Base-by-base conservation (phyloP, 2,113 vertebrate species). In the Uria lomvia region DNA sequence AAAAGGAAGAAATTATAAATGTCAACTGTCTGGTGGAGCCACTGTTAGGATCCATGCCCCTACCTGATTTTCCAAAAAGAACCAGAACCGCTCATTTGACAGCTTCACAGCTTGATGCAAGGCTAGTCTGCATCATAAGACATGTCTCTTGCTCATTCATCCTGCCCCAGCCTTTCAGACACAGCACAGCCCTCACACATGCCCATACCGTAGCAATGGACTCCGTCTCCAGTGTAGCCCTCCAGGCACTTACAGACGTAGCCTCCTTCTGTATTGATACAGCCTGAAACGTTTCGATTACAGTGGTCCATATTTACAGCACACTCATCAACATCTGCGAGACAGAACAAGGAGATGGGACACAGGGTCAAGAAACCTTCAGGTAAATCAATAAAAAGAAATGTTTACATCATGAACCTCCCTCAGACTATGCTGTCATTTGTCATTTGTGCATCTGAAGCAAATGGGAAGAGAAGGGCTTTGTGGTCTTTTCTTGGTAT, bases 241-340 rank as follows among this genome's bases (percentile, higher is more conserved):
- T 96, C 83, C 34, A 94, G 96, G 92, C 98, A 99, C 23, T 71
- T 92, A 34, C 99, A 99, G 77, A 98, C 96, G 0, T 98, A 98
- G 75, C 98, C 86, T 5, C 98, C 98, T 49, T 97, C 98, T 0
- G 98, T 98, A 42, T 98, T 98, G 92, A 98, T 82, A 49, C 98
- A 98, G 67, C 29, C 15, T 0, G 98, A 98, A 14, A 93, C 72
- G 1, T 66, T 84, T 8, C 79, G 53, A 8, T 97, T 95, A 68
- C 98, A 98, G 34, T 7, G 72, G 5, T 95, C 87, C 70, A 38
- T 49, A 3, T 27, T 90, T 27, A 27, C 18, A 8, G 78, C 84
- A 60, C 98, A 98, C 86, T 98, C 98, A 40, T 99, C 97, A 43
- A 98, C 36, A 70, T 98, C 98, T 98, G 94, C 0, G 62, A 73